These are phyloP conservation scores for Leontopithecus rosalia DNA, from an alignment of 2,797 vertebrate species.

Conservation along the genomic window DNA sequence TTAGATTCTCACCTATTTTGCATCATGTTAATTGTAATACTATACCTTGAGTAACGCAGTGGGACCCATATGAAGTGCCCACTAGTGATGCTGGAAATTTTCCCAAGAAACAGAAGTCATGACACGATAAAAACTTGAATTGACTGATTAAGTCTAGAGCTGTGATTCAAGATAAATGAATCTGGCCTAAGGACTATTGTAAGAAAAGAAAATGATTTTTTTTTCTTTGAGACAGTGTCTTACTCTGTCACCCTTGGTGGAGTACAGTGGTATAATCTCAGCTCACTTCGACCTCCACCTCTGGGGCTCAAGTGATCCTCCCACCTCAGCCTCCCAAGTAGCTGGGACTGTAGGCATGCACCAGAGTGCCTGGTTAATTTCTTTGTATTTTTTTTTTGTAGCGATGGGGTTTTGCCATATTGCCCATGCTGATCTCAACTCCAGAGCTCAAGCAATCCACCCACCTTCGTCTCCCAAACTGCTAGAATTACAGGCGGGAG, in stretches of 20 bases:
- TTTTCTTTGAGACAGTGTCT: background rate
- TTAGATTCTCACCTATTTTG: background rate
- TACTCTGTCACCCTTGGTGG: background rate
- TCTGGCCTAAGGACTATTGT: background rate
- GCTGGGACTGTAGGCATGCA: too few species aligned
- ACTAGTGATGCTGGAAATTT: background rate
- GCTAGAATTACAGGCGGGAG: too few species aligned
- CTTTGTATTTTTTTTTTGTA: too few species aligned
- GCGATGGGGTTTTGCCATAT: too few species aligned
- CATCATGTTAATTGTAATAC: background rate
- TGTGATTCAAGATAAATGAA: background rate
- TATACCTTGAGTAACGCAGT: background rate
- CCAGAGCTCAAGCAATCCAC: too few species aligned
- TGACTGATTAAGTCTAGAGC: background rate
- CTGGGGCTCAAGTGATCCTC: background rate
- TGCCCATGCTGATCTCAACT: too few species aligned
- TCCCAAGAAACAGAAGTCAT: background rate
- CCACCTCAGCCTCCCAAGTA: background rate
- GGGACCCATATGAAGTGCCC: background rate
- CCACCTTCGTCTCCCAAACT: too few species aligned
- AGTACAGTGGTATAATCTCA: background rate
- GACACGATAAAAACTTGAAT: background rate
- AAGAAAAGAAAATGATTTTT: background rate
- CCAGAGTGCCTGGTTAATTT: too few species aligned
- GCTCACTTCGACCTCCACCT: background rate